Evolutionary conservation across 1,140 invertebrate species (phyloP), one percentile per base, ranked within the genome.

Genomic region (Xylocopa sonorina): DNA sequence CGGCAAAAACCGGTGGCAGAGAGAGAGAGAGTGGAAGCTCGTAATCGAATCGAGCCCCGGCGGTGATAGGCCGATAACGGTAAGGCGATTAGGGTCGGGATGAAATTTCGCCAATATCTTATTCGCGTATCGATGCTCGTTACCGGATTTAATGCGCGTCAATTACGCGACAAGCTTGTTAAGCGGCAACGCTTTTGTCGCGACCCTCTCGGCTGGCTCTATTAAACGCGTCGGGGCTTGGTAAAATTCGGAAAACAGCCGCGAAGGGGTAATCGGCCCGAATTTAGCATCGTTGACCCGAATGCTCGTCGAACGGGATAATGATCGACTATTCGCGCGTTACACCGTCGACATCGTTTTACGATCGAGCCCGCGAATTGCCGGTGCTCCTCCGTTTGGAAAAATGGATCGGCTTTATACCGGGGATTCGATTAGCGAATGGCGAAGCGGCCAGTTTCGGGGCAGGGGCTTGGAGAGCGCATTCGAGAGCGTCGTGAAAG

Each of bases 101-200:
- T 78, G 46, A 60, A 78, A 69, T 78, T 78, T 78, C 55, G 34
- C 60, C 71, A 78, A 78, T 71, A 58, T 78, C 67, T 78, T 78
- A 71, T 60, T n/a, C 67, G 75, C 6, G 32, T 62, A 24, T 55
- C n/a, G 38, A 21, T 2, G 63, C 34, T 51, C 55, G 75, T 78
- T 78, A 78, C 43, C 58, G 2, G 64, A 66, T 69, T 77, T 48
- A 58, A 69, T 34, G 64, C 53, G 32, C 66, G 64, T 69, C 74
- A 60, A 77, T 77, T 77, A 77, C 32, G 24, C 18, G 53, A 6
- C 29, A 16, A 18, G 32, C 53, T 58, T 14, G 74, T 77, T 77
- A 77, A 78, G 60, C 53, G 75, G 16, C 27, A 21, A 32, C 18
- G 32, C 55, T 71, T 78, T 71, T 38, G 67, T 27, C 43, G 14